phyloP scores from a whole-genome alignment of 1,140 invertebrate genomes.

The Drosophila setifemur region DNA sequence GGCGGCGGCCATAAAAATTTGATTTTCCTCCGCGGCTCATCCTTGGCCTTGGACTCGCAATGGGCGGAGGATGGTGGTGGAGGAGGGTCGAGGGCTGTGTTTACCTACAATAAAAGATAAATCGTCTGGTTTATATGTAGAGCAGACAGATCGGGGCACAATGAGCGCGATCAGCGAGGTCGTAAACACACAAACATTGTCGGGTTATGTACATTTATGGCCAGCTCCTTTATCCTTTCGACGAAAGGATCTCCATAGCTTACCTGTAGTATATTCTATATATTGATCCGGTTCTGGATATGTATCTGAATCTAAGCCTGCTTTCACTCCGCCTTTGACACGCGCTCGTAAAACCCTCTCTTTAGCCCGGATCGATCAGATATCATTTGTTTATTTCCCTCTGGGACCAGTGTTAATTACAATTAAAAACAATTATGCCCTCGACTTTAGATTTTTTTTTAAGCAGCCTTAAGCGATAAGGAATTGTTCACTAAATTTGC shows the following conservation, averaged over 20 bases:
- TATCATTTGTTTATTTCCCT: constrained; percentile 35
- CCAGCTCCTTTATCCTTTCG: constrained; percentile 59
- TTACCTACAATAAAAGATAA: constrained; percentile 77
- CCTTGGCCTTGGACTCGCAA: constrained; percentile 63
- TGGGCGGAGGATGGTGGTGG: constrained; percentile 7
- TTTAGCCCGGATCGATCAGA: constrained; percentile 13
- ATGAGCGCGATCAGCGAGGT: constrained; percentile 52
- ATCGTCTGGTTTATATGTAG: constrained; percentile 78
- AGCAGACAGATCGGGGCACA: constrained; percentile 61
- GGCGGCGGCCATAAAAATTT: constrained; percentile 68
- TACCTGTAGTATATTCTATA: constrained; percentile 20
- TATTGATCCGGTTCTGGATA: constrained; percentile 5
- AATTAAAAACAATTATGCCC: constrained; percentile 56
- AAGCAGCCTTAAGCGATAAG: constrained; percentile 14
- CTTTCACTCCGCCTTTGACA: constrained; percentile 43
- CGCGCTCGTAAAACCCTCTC: constrained; percentile 62
- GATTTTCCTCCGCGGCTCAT: constrained; percentile 60
- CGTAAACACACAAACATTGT: constrained; percentile 50
- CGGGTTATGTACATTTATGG: constrained; percentile 32
- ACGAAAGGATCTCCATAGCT: constrained; percentile 34
- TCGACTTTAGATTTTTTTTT: constrained; percentile 18
- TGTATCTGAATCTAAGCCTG: neutral
- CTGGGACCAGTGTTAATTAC: constrained; percentile 13
- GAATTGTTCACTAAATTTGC: constrained; percentile 17
- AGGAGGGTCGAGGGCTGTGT: constrained; percentile 42